Percentiles rank a stretch among this genome's conserved stretches.
phyloP scores from a whole-genome alignment of 2,888 invertebrate genomes.

The Drosophila conformis region DNA sequence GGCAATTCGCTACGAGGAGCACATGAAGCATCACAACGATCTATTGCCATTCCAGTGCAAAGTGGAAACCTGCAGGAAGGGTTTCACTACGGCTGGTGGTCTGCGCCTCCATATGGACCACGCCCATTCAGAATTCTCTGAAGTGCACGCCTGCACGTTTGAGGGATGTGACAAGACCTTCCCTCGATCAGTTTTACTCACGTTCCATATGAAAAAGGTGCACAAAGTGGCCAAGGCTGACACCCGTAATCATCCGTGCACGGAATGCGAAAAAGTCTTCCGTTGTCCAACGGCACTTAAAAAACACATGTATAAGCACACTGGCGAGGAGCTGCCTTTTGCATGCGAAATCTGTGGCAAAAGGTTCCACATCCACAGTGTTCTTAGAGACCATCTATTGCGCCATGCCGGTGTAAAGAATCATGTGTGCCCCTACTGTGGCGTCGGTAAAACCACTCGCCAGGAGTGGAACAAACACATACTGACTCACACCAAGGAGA shows the following conservation, averaged over 20 bases:
- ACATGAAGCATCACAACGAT: conserved; percentile 83
- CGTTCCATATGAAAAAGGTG: conserved; percentile 78
- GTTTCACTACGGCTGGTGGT: conserved; percentile 81
- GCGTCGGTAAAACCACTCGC: conserved; percentile 83
- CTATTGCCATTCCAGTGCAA: conserved; percentile 81
- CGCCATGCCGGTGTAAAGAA: conserved; percentile 84
- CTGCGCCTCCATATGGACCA: conserved; percentile 79
- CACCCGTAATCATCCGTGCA: conserved; percentile 75
- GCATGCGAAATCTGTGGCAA: conserved; percentile 83
- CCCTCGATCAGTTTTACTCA: conserved; percentile 78
- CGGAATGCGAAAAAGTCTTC: conserved; percentile 83
- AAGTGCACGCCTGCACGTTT: conserved; percentile 78
- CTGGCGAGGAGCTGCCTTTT: conserved; percentile 82
- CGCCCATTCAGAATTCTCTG: conserved; percentile 81
- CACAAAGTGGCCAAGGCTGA: conserved; percentile 76
- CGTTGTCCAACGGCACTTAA: conserved; percentile 83
- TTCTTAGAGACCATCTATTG: conserved; percentile 82
- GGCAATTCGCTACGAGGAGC: conserved; percentile 78
- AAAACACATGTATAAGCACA: conserved; percentile 83
- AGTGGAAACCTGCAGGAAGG: conserved; percentile 78
- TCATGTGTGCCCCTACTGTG: conserved; percentile 83
- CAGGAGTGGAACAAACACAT: conserved; percentile 84
- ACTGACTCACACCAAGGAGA: conserved; percentile 82
- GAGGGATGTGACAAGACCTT: conserved; percentile 80
- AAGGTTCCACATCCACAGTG: conserved; percentile 83